Evolutionary conservation across 2,113 vertebrate genomes (phyloP).

Genomic region (Periophthalmus modestus): DNA sequence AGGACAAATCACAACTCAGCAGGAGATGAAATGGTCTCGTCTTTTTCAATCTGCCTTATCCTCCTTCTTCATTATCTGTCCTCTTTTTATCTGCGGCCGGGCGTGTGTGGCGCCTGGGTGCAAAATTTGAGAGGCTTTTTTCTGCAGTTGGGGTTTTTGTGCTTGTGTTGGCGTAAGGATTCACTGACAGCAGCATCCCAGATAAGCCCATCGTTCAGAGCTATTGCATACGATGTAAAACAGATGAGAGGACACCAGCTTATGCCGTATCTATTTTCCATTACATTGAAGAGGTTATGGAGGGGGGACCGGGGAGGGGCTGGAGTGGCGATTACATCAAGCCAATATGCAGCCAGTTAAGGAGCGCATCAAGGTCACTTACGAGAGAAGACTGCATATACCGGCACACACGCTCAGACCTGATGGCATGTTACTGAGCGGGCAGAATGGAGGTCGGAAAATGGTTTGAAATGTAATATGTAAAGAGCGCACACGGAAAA

Average conservation of each 20-base stretch:
- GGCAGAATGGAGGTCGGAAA: not conserved
- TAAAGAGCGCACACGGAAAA: no score
- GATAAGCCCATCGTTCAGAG: conserved; percentile 64
- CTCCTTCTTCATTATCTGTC: conserved; percentile 22
- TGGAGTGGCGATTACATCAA: conserved; percentile 50
- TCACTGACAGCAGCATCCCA: conserved; percentile 32
- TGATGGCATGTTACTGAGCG: conserved; percentile 10
- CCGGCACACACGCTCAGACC: not conserved
- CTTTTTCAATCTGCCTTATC: conserved; percentile 27
- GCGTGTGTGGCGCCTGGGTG: conserved; percentile 10
- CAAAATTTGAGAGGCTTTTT: not conserved
- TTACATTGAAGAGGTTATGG: conserved; percentile 57
- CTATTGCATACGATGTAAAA: conserved; percentile 63
- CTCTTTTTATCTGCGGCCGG: conserved; percentile 35
- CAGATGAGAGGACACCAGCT: conserved; percentile 59
- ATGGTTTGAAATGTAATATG: no score
- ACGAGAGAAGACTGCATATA: conserved; percentile 1
- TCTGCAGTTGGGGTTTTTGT: conserved; percentile 7
- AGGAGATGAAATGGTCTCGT: conserved; percentile 18
- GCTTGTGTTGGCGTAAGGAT: conserved; percentile 20
- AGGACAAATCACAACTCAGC: conserved; percentile 25
- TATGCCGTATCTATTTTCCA: conserved; percentile 54
- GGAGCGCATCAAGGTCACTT: conserved; percentile 40
- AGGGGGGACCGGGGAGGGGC: conserved; percentile 10
- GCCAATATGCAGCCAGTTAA: conserved; percentile 32